These are phyloP conservation scores for Stenodera caucasica DNA, from an alignment of 2,888 invertebrate species.

Conservation along the genomic window DNA sequence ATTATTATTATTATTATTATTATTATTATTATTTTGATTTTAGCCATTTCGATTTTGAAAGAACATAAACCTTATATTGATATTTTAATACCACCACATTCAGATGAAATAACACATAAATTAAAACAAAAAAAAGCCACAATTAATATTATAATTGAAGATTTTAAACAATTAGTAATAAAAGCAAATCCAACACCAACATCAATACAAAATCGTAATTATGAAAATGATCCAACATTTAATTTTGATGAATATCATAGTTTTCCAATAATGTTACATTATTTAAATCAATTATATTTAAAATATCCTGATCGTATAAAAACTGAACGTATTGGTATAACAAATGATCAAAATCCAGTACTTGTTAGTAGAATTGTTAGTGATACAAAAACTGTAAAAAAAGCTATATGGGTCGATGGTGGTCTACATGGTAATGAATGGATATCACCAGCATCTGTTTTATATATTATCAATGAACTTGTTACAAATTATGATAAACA, in stretches of 20 bases:
- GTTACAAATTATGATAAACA: constrained; percentile 68
- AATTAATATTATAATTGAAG: too few species aligned
- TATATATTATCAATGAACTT: constrained; percentile 73
- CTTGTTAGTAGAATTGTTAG: too few species aligned
- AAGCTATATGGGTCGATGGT: constrained; percentile 73
- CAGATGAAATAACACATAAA: too few species aligned
- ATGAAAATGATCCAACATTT: background rate
- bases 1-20: too few species aligned
- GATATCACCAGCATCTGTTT: constrained; percentile 79
- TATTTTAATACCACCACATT: background rate
- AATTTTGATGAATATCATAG: constrained; percentile 76
- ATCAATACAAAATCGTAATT: too few species aligned
- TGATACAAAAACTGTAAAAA: constrained; percentile 51
- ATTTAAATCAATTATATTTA: constrained; percentile 70
- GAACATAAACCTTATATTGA: background rate
- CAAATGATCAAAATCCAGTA: constrained; percentile 73
- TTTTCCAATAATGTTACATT: constrained; percentile 68
- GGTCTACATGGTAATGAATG: constrained; percentile 90
- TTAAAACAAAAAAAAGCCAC: too few species aligned
- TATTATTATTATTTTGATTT: too few species aligned
- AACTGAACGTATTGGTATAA: constrained; percentile 72
- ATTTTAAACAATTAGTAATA: too few species aligned
- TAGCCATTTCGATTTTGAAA: background rate
- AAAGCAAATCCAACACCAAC: too few species aligned
- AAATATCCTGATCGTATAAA: constrained; percentile 74